Evolutionary conservation across 2,797 vertebrate genomes (phyloP).

Genomic region (Parotocinclus haroldoi): DNA sequence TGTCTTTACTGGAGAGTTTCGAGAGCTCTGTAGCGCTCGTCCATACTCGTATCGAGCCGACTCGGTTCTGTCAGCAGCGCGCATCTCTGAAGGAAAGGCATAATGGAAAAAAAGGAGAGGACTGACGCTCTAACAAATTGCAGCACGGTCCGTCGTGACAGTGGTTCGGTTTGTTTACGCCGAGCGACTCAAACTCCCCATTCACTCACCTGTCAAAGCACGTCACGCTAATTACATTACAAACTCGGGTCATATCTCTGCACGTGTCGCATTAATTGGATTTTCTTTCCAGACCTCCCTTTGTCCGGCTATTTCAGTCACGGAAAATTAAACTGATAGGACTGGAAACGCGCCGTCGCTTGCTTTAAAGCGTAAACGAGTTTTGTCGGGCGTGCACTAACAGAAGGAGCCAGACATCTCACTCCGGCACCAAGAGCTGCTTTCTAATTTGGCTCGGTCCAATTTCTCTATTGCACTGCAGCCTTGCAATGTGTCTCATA

Average conservation of each 20-base stretch:
- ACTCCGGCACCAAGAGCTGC: too few relatives aligned
- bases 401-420: too few relatives aligned
- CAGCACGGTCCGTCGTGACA: conserved; percentile 9
- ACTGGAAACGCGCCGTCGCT: too few relatives aligned
- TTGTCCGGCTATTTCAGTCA: not conserved
- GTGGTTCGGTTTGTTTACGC: conserved; percentile 1
- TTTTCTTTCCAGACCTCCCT: not conserved
- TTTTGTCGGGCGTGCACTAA: too few relatives aligned
- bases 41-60: not conserved
- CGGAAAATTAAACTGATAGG: not conserved
- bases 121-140: conserved; percentile 1
- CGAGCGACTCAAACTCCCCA: conserved; percentile 11
- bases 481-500: too few relatives aligned
- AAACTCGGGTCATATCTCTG: conserved; percentile 17
- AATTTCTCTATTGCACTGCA: too few relatives aligned
- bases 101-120: not conserved
- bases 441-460: too few relatives aligned
- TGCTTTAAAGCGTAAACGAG: too few relatives aligned
- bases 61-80: not conserved
- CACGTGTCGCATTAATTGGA: conserved; percentile 31
- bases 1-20: conserved; percentile 19
- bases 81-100: not conserved
- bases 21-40: conserved; percentile 16
- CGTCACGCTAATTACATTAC: conserved; percentile 35
- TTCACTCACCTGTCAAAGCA: conserved; percentile 32